Conservation (phyloP, 2,113 vertebrate species). For the Ictalurus punctatus region DNA sequence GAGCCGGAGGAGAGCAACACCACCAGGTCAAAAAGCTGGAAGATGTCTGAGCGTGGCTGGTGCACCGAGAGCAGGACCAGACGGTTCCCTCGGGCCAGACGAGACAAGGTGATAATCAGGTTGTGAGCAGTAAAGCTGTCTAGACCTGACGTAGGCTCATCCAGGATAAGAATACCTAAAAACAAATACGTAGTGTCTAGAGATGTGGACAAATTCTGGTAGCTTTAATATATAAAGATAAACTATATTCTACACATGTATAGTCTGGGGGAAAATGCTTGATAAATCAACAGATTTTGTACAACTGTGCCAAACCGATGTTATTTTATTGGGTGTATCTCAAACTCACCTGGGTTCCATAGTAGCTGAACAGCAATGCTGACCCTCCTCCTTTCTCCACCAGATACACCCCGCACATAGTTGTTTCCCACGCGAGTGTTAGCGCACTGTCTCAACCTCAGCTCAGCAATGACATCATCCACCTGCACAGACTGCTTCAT, state of each 20-base stretch:
- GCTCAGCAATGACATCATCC: slow-evolving; percentile 91
- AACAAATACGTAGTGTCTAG: neutral
- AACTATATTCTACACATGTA: neutral
- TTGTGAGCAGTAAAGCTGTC: slow-evolving; percentile 98
- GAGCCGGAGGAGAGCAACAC: slow-evolving; percentile 88
- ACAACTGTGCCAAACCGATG: neutral
- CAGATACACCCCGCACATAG: slow-evolving; percentile 84
- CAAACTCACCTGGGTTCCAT: slow-evolving; percentile 90
- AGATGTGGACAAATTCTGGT: neutral
- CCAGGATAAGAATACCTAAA: slow-evolving; percentile 91
- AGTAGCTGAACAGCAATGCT: slow-evolving; percentile 94
- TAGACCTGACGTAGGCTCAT: slow-evolving; percentile 94
- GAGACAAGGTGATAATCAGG: slow-evolving; percentile 88
- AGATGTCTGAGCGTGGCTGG: slow-evolving; percentile 94
- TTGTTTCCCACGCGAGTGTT: slow-evolving; percentile 88
- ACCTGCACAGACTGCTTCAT: slow-evolving; percentile 73
- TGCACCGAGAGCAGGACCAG: slow-evolving; percentile 91
- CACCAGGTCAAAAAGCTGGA: slow-evolving; percentile 90
- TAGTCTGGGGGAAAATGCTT: neutral
- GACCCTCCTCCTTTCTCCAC: slow-evolving; percentile 89
- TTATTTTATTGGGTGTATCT: neutral
- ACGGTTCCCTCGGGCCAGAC: slow-evolving; percentile 89
- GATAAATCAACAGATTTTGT: neutral
- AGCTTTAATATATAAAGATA: neutral
- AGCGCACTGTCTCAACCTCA: slow-evolving; percentile 89